A percentile compares a stretch with the other conserved stretches of the same genome.
Conservation (phyloP, 2,888 invertebrate genomes). For the Odontocerum albicorne region DNA sequence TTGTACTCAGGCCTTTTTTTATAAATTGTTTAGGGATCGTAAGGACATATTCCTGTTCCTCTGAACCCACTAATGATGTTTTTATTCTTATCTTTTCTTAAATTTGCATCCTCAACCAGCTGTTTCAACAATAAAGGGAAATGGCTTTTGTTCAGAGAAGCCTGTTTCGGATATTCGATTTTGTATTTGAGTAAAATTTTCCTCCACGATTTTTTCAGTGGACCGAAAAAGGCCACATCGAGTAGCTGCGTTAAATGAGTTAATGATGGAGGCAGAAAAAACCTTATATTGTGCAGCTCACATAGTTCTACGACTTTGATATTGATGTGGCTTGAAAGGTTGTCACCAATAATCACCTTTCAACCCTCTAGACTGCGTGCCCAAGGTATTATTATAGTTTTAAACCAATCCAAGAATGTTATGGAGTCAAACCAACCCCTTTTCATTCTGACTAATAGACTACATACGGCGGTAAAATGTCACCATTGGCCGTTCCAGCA, state of each 20-base stretch:
- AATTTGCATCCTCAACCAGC: neutral
- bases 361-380: neutral
- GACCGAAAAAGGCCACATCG: neutral
- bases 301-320: neutral
- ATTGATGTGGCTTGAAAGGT: neutral
- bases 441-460: no score
- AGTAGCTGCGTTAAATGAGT: neutral
- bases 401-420: neutral
- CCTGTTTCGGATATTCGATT: neutral
- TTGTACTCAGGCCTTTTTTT: neutral
- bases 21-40: neutral
- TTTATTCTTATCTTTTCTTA: neutral
- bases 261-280: neutral
- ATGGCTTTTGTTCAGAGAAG: neutral
- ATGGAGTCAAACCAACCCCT: neutral
- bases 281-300: neutral
- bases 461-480: no score
- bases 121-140: neutral
- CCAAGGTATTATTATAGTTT: neutral
- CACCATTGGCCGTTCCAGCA: no score
- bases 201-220: neutral
- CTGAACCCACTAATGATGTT: neutral
- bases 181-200: neutral
- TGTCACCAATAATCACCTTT: neutral
- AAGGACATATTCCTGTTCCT: neutral